Evolutionary conservation across 2,797 vertebrate species (phyloP).

Genomic region (Sebastes iracundus): DNA sequence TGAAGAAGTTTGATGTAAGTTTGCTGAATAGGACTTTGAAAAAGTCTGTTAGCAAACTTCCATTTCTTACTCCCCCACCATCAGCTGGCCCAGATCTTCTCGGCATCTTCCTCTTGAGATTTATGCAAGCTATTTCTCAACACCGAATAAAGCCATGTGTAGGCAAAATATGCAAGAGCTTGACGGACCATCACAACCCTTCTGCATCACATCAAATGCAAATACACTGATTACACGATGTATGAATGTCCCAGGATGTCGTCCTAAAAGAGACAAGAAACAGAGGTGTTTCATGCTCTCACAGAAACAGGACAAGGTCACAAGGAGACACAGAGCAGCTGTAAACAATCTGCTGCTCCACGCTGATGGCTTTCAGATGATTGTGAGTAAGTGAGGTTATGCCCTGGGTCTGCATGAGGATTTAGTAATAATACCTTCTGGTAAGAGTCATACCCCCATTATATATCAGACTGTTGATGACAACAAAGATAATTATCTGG

Average conservation of each 20-base stretch:
- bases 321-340: constrained; percentile 54
- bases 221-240: not conserved
- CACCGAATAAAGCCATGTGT: constrained; percentile 35
- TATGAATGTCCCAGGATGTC: constrained; percentile 23
- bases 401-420: constrained; percentile 3
- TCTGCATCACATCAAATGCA: constrained; percentile 54
- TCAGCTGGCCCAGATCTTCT: constrained; percentile 19
- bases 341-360: constrained; percentile 60
- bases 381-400: constrained; percentile 38
- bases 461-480: not conserved
- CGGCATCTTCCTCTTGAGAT: constrained; percentile 19
- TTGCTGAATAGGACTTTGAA: not conserved
- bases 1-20: constrained; percentile 2
- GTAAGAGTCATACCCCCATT: not conserved
- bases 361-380: constrained; percentile 62
- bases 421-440: constrained; percentile 22
- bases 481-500: not conserved
- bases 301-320: constrained; percentile 43
- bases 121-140: constrained; percentile 27
- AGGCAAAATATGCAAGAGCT: constrained; percentile 33
- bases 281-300: constrained; percentile 41
- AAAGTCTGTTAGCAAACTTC: not conserved
- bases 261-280: constrained; percentile 28
- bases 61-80: not conserved
- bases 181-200: not conserved